A percentile compares a stretch with the other conserved stretches of the same genome.
phyloP scores from a whole-genome alignment of 2,797 vertebrate species.

The Malacoraja senta region DNA sequence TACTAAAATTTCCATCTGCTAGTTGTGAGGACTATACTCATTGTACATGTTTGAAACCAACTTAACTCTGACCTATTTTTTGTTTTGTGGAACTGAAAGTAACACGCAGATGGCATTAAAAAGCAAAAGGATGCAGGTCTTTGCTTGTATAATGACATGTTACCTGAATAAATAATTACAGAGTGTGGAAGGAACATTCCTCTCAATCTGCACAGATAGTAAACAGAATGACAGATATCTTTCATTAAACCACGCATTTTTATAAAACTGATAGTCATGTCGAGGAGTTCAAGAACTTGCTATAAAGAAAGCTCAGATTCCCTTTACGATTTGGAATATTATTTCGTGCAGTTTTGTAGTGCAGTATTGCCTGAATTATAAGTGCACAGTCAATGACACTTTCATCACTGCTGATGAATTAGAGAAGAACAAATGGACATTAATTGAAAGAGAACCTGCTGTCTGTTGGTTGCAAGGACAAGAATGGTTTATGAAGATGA shows the following conservation, averaged over 20 bases:
- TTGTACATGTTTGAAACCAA: not conserved
- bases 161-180: not conserved
- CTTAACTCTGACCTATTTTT: not conserved
- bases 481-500: no score
- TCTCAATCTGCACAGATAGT: not conserved
- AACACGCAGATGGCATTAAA: not conserved
- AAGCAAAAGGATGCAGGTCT: not conserved
- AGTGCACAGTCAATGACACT: no score
- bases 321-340: not conserved
- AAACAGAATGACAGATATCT: not conserved
- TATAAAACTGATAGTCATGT: not conserved
- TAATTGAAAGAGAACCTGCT: no score
- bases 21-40: not conserved
- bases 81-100: not conserved
- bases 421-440: no score
- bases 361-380: no score
- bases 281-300: not conserved
- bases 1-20: not conserved
- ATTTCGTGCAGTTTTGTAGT: not conserved
- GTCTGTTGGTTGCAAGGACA: no score
- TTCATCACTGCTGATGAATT: no score
- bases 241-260: not conserved
- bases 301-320: not conserved
- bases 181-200: not conserved
- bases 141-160: not conserved